phyloP scores from a whole-genome alignment of 2,888 invertebrate species.

The Fragum sueziense region DNA sequence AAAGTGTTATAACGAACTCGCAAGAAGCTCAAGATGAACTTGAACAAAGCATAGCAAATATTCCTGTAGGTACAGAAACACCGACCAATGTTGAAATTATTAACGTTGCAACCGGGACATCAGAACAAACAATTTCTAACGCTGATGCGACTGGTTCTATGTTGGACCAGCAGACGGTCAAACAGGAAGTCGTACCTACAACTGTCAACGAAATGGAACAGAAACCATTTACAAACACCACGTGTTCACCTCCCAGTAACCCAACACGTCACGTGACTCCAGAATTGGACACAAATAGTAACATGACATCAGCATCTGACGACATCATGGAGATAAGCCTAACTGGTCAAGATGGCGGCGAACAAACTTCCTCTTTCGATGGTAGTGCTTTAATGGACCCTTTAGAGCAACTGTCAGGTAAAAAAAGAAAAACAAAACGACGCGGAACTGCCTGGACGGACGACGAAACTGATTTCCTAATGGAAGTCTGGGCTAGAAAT shows the following conservation, averaged over 20 bases:
- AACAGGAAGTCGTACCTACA: background rate
- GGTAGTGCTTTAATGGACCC: background rate
- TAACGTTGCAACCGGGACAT: background rate
- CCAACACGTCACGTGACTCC: background rate
- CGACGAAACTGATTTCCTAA: constrained; percentile 52
- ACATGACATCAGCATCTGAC: background rate
- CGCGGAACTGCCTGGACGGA: constrained; percentile 58
- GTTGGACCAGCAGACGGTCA: background rate
- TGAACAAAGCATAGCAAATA: background rate
- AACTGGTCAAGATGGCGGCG: background rate
- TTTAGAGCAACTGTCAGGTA: background rate
- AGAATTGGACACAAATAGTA: background rate
- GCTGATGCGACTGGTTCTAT: background rate
- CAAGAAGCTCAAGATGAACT: background rate
- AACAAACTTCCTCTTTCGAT: background rate
- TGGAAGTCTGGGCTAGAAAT: constrained; percentile 57
- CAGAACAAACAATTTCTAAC: background rate
- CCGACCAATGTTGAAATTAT: background rate
- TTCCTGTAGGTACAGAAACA: background rate
- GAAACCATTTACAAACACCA: background rate
- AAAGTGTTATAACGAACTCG: background rate
- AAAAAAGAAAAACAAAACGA: constrained; percentile 35
- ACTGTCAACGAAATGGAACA: background rate
- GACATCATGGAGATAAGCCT: background rate
- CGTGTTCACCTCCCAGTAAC: background rate